A percentile compares a stretch with the other conserved stretches of the same genome.
These are phyloP conservation scores for Emys orbicularis DNA, from an alignment of 2,797 vertebrate species.

Conservation along the genomic window DNA sequence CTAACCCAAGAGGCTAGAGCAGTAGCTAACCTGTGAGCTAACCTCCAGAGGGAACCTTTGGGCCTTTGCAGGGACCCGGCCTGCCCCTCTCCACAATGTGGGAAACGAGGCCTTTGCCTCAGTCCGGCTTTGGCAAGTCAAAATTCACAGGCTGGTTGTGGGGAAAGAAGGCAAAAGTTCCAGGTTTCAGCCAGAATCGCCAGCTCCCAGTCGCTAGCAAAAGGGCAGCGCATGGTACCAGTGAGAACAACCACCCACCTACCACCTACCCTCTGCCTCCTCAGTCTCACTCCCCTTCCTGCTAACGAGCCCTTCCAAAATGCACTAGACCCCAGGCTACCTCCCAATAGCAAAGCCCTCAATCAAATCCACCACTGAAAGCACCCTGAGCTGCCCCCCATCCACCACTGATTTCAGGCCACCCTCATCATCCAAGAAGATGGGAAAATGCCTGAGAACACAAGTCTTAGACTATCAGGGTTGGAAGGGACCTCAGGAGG, in stretches of 20 bases:
- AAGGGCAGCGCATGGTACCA: not conserved
- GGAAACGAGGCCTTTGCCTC: not conserved
- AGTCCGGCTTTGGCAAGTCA: not conserved
- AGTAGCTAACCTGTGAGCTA: rapidly evolving
- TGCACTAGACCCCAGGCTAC: not conserved
- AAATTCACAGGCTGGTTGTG: not conserved
- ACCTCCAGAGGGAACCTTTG: not conserved
- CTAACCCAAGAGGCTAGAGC: not conserved
- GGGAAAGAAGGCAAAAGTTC: not conserved
- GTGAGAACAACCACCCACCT: not conserved
- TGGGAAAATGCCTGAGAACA: not conserved
- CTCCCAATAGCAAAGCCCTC: not conserved
- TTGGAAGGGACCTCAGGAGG: too few relatives aligned
- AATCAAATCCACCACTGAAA: not conserved
- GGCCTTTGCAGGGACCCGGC: not conserved
- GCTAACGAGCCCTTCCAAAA: not conserved
- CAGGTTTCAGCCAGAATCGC: not conserved
- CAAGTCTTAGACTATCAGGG: too few relatives aligned
- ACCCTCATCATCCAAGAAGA: not conserved
- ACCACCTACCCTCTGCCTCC: not conserved
- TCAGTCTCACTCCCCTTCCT: not conserved
- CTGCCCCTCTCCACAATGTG: not conserved
- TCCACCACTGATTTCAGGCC: not conserved
- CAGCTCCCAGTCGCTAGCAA: not conserved
- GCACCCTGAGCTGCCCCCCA: not conserved